Base-by-base conservation (phyloP, 2,113 vertebrate genomes). In the Chloebia gouldiae region DNA sequence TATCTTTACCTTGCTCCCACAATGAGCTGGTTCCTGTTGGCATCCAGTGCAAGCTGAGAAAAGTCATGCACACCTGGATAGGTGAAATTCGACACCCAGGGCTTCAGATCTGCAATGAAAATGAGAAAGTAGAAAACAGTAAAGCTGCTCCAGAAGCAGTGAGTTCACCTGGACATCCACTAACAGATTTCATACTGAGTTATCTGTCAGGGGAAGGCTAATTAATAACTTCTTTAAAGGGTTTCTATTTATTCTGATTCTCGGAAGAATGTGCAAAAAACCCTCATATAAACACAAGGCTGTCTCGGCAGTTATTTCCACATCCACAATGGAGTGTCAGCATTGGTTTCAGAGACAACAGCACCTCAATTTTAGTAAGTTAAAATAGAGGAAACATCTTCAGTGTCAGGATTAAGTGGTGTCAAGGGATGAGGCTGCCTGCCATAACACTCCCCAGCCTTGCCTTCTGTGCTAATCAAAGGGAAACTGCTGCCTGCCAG, bases 21-120 rank as follows among this genome's bases (percentile, higher is more conserved):
- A 94, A 99, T 99, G 96, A 99, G 98, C 97, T 99, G 99, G 97
- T 99, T 99, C 97, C 99, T 98, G 90, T 98, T 98, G 96, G 99
- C 98, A 97, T 99, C 99, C 94, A 99, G 98, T 86, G 99, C 99
- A 73, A 99, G 98, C 97, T 99, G 99, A 83, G 99, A 99, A 97
- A 98, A 99, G 97, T 99, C 99, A 72, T 95, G 98, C 78, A 99
- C 99, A 71, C 98, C 98, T 28, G 98, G 98, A 88, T 98, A 98
- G 82, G 98, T 99, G 98, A 99, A 99, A 90, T 98, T 98, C 19
- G 98, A 99, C 68, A 99, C 97, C 99, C 99, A 99, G 3, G 99
- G 99, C 95, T 98, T 98, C 96, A 99, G 98, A 57, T 98, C 99
- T 99, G 97, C 92, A 95, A 93, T 12, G 44, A 96, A 94, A 96